Evolutionary conservation across 2,888 invertebrate genomes (phyloP).

Genomic region (Mellilla xanthometata): DNA sequence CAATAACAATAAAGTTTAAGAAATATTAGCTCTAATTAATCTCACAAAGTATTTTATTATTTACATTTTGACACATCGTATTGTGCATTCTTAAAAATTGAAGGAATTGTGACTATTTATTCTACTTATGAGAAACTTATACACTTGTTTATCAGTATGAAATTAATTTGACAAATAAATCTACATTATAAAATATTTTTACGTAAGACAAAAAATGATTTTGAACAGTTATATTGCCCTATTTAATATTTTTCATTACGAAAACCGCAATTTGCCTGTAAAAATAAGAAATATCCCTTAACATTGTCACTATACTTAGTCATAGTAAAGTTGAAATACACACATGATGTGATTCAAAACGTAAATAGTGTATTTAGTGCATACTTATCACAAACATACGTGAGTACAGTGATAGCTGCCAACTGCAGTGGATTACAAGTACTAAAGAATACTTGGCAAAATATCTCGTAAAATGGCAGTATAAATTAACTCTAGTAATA

Average conservation of each 20-base stretch:
- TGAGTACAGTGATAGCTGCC: conserved; percentile 21
- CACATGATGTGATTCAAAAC: conserved; percentile 24
- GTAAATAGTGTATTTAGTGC: conserved; percentile 21
- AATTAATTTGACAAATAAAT: too few relatives aligned
- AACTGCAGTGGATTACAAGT: conserved; percentile 11
- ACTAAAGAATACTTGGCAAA: conserved; percentile 12
- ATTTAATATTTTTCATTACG: too few relatives aligned
- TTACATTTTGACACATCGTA: conserved; percentile 26
- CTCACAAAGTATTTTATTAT: conserved; percentile 39
- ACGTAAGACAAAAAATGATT: too few relatives aligned
- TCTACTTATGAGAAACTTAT: neutral
- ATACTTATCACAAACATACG: conserved; percentile 31
- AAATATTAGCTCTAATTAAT: conserved; percentile 51
- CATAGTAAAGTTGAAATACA: too few relatives aligned
- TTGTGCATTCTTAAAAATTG: neutral
- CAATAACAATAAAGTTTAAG: conserved; percentile 44
- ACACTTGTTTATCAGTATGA: too few relatives aligned
- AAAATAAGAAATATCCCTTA: too few relatives aligned
- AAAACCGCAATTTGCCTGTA: too few relatives aligned
- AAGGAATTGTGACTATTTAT: too few relatives aligned
- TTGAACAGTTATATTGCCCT: too few relatives aligned
- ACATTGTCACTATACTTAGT: too few relatives aligned
- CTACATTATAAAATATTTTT: too few relatives aligned
- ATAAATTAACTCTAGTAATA: conserved; percentile 18
- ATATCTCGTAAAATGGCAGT: conserved; percentile 29